Evolutionary conservation across 2,888 invertebrate genomes (phyloP).

Genomic region (Drosophila robusta): DNA sequence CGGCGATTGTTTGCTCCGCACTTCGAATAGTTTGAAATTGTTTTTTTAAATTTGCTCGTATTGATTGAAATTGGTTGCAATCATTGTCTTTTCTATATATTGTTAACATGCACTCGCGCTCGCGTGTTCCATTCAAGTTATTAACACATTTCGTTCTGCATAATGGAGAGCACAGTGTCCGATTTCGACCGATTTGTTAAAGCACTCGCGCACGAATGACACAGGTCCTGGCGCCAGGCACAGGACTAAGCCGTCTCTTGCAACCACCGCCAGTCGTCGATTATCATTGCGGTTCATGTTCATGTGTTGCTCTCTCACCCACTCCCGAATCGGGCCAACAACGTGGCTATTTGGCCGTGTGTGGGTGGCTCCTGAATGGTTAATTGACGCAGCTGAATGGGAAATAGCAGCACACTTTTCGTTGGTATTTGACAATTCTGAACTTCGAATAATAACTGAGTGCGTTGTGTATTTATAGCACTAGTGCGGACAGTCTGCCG

Average conservation of each 20-base stretch:
- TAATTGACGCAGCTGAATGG: conserved; percentile 17
- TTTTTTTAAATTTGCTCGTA: conserved; percentile 15
- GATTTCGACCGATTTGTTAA: conserved; percentile 55
- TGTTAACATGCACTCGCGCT: conserved; percentile 30
- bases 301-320: conserved; percentile 47
- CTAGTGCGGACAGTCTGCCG: neutral
- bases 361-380: neutral
- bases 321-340: neutral
- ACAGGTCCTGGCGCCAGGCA: conserved; percentile 19
- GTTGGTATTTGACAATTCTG: conserved; percentile 12
- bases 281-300: conserved; percentile 48
- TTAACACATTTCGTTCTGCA: conserved; percentile 38
- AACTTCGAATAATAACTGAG: neutral
- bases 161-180: conserved; percentile 30
- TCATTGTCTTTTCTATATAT: conserved; percentile 33
- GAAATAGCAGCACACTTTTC: conserved; percentile 1
- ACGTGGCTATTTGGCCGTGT: conserved; percentile 3
- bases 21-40: too few relatives aligned
- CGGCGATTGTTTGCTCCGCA: too few relatives aligned
- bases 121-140: conserved; percentile 58
- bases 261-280: conserved; percentile 22
- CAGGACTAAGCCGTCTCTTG: conserved; percentile 22
- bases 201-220: conserved; percentile 69
- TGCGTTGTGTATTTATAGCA: neutral
- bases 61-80: conserved; percentile 40